Evolutionary conservation across 2,113 vertebrate species (phyloP), one percentile per base, ranked within the genome.

Genomic region (Pluvialis apricaria): DNA sequence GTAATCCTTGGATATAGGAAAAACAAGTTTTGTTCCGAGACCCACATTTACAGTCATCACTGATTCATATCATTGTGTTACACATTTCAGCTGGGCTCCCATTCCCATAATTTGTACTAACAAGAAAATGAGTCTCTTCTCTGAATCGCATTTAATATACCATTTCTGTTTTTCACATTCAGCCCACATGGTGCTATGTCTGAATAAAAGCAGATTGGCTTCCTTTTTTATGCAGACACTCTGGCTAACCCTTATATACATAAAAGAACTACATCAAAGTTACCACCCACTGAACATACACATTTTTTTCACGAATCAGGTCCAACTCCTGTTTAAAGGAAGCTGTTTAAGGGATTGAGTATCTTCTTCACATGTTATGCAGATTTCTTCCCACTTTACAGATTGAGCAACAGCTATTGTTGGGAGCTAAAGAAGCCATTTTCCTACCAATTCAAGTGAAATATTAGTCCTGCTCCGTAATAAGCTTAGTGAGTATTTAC

Each of bases 161-260:
- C 65, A 52, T 90, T 90, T 70, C 65, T 95, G 66, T 38, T 95
- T 94, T 92, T 88, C 86, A 79, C 92, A 49, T 93, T 73, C 94
- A 94, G 86, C 92, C 96, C 88, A 94, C 92, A 76, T 78, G 86
- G 47, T 91, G 47, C 88, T 91, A 90, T 78, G 94, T 82, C 88
- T 93, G 96, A 93, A 94, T 86, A 94, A 94, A 93, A 75, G 88
- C 91, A 96, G 96, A 96, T 96, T 95, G 96, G 72, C 83, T 96
- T 94, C 86, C 82, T 90, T 92, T 96, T 94, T 91, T 71, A 86
- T 92, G 94, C 94, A 93, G 90, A 92, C 60, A 89, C 65, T 93
- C 78, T 90, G 78, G 82, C 85, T 96, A 91, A 96, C 94, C 87
- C 82, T 92, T 75, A 82, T 60, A 64, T 86, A 86, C 73, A 95